Base-by-base conservation (phyloP, 2,888 invertebrate species). In the Smittia aterrima region DNA sequence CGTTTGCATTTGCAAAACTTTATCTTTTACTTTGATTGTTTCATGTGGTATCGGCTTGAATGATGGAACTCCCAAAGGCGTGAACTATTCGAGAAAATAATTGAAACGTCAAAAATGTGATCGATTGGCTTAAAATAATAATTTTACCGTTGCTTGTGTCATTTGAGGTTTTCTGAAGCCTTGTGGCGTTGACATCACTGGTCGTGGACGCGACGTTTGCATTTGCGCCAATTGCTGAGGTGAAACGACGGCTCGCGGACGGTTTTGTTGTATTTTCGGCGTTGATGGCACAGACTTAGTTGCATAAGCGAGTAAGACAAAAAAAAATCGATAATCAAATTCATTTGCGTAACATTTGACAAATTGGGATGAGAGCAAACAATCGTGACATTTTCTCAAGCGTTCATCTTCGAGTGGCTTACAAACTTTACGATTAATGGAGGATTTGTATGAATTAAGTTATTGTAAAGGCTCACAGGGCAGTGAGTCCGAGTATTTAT, bases 11-110 rank as follows among this genome's bases (percentile, higher is more conserved):
- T 13, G 13, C 11, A 47, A 47, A 47, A 47, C 47, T 47, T 47
- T 47, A n/a, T 47, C 47, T 47, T 47, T 47, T 27, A 74, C 68
- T n/a, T 66, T 47, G n/a, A 47, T 2, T 66, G 41, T n/a, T 7
- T 87, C 88, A 22, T 89, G 87, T 54, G 92, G 92, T 76, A 93
- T 85, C 0, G 93, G 93, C 79, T 87, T 90, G 82, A 93, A 93
- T 0, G 92, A 89, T 38, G 93, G 93, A 7, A 93, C 88, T 7
- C 87, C 87, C 82, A 87, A 83, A 1, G 85, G 85, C 16, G 32
- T 78, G 86, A 86, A 86, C 71, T 72, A 25, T 3, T 2, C 3
- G 24, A 11, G 16, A 22, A n/a, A 32, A 18, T 22, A 41, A 22
- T 41, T 41, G 41, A 11, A n/a, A 32, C 13, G 20, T 58, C 24